phyloP scores from a whole-genome alignment of 2,888 invertebrate species.

The Nebria brevicollis region DNA sequence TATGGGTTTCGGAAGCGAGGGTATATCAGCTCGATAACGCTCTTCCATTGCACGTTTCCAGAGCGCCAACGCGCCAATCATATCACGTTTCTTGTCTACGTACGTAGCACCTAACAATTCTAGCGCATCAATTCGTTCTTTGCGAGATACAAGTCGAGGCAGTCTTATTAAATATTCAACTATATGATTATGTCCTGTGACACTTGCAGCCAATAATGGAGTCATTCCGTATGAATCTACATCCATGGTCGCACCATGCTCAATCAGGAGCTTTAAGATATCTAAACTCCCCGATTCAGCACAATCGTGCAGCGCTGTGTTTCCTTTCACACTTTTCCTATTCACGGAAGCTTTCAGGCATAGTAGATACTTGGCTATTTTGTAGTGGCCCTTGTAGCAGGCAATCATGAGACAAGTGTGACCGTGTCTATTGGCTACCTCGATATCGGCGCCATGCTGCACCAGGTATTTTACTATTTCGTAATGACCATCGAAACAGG shows the following conservation, averaged over 20 bases:
- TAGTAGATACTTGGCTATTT: constrained; percentile 90
- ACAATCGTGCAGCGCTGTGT: constrained; percentile 98
- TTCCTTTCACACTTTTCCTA: constrained; percentile 90
- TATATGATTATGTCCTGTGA: constrained; percentile 92
- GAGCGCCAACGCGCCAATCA: constrained; percentile 86
- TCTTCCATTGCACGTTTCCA: constrained; percentile 94
- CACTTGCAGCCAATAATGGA: constrained; percentile 91
- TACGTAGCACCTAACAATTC: constrained; percentile 94
- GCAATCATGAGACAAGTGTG: constrained; percentile 99
- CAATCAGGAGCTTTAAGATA: constrained; percentile 88
- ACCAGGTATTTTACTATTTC: constrained; percentile 92
- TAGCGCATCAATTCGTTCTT: constrained; percentile 87
- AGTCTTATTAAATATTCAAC: constrained; percentile 89
- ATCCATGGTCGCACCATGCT: constrained; percentile 91
- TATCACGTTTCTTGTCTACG: constrained; percentile 96
- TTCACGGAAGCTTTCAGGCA: constrained; percentile 90
- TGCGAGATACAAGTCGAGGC: constrained; percentile 76
- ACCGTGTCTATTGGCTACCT: constrained; percentile 94
- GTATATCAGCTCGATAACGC: constrained; percentile 66
- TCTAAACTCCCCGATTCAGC: constrained; percentile 95
- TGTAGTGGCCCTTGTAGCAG: constrained; percentile 93
- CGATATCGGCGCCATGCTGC: constrained; percentile 76
- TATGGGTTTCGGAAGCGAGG: constrained; percentile 78
- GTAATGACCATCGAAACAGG: constrained; percentile 96
- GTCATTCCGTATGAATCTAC: constrained; percentile 97